Percentiles rank a stretch among this genome's conserved stretches.
Conservation (phyloP, 2,888 invertebrate genomes). For the Tyria jacobaeae region DNA sequence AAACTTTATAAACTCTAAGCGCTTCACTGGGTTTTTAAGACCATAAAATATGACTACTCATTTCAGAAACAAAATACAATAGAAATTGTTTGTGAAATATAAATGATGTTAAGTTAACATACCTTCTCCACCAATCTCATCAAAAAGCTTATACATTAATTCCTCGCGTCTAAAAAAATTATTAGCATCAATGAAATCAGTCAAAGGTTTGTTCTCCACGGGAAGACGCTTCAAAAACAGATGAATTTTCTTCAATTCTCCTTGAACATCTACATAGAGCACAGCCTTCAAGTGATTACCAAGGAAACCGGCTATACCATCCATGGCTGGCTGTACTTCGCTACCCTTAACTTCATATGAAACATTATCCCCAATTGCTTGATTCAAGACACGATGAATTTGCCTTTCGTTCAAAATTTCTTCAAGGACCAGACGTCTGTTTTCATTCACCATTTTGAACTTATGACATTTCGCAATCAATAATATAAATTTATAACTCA, state of each 20-base stretch:
- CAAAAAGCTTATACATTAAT: constrained; percentile 64
- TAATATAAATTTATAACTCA: not conserved
- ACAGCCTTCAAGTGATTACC: constrained; percentile 68
- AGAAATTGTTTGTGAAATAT: not conserved
- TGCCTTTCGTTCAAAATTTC: constrained; percentile 61
- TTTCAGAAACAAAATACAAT: no score
- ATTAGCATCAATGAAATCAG: constrained; percentile 61
- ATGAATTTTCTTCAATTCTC: constrained; percentile 43
- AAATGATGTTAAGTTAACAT: constrained; percentile 24
- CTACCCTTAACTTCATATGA: constrained; percentile 46
- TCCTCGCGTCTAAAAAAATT: constrained; percentile 67
- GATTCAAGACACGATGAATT: constrained; percentile 52
- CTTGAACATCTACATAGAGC: constrained; percentile 52
- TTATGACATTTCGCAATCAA: not conserved
- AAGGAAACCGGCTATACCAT: constrained; percentile 70
- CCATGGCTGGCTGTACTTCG: constrained; percentile 56
- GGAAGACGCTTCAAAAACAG: constrained; percentile 73
- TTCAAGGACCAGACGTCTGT: constrained; percentile 32
- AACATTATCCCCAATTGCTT: constrained; percentile 34
- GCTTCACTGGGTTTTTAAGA: not conserved
- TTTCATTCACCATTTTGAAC: constrained; percentile 46
- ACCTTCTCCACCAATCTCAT: constrained; percentile 60
- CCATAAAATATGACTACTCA: not conserved
- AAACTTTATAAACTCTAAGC: no score
- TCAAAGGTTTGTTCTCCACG: constrained; percentile 64